Evolutionary conservation across 2,888 invertebrate genomes (phyloP).

Genomic region (Eupeodes luniger): DNA sequence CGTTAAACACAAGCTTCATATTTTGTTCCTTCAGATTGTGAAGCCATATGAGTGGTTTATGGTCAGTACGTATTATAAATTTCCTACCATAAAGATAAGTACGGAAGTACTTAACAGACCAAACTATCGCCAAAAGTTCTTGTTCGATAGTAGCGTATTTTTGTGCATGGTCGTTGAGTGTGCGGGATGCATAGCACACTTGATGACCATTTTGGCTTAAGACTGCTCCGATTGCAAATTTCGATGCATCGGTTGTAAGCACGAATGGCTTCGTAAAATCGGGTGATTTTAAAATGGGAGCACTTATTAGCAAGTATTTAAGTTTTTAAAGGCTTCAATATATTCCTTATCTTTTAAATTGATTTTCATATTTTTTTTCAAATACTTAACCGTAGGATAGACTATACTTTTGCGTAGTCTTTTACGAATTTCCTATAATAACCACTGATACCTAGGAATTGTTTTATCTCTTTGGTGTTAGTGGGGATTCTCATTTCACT

Average conservation of each 20-base stretch:
- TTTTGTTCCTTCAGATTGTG: neutral
- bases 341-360: constrained; percentile 26
- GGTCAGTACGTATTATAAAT: neutral
- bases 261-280: constrained; percentile 40
- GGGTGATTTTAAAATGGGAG: constrained; percentile 15
- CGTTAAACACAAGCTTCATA: neutral
- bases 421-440: neutral
- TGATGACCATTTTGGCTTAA: constrained; percentile 1
- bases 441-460: neutral
- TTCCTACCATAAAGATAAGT: no score
- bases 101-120: no score
- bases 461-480: neutral
- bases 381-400: constrained; percentile 2
- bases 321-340: constrained; percentile 26
- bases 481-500: no score
- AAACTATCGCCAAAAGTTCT: no score
- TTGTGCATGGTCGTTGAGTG: no score
- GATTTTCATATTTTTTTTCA: no score
- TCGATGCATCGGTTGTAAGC: no score
- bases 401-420: neutral
- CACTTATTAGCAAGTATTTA: constrained; percentile 27
- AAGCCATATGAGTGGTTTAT: constrained; percentile 1
- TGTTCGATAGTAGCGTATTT: no score
- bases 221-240: neutral
- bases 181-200: neutral